Evolutionary conservation across 2,888 invertebrate genomes (phyloP), one percentile per base, ranked within the genome.

Genomic region (Amphipoea oculea): DNA sequence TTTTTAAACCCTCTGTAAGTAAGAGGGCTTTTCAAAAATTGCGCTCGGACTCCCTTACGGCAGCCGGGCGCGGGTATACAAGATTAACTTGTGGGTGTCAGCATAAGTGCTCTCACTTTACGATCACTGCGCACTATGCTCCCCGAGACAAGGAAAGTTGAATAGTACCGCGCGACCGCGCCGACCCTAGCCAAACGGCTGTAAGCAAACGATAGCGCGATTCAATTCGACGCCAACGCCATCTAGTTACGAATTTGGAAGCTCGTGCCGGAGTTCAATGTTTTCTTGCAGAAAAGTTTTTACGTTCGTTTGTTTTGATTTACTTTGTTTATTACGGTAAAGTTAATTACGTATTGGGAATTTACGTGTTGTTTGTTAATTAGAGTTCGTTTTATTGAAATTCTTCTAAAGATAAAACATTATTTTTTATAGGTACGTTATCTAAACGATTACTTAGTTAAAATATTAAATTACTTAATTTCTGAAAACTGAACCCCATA

Each of bases 111-210:
- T 97, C 98, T 98, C 98, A 98, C 98, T 98, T 98, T 89, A 97
- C 98, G 98, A 98, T 98, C 98, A 98, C 97, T 97, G 98, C 97
- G 98, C 98, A 98, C 98, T 98, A 97, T 98, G 98, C 98, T 98
- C 98, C 98, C 98, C 98, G 96, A 98, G 98, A 98, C 98, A 98
- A 98, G 98, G 98, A 98, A 85, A 97, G 97, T 96, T 86, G 72
- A 62, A 9, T 0, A 0, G 0, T 1, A n/a, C 0, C 0, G 48
- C 73, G 76, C 67, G 67, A 12, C 51, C 71, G 40, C 62, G 40
- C 62, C 4, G 42, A 62, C 1, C 20, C 72, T 66, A 12, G 12
- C 66, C 67, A 69, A 76, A 69, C 63, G 76, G 62, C 71, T 51
- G 23, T 20, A 74, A 83, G 62, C 78, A 83, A 91, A 82, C 90